phyloP scores from a whole-genome alignment of 2,113 vertebrate genomes.

The Rallus limicola region DNA sequence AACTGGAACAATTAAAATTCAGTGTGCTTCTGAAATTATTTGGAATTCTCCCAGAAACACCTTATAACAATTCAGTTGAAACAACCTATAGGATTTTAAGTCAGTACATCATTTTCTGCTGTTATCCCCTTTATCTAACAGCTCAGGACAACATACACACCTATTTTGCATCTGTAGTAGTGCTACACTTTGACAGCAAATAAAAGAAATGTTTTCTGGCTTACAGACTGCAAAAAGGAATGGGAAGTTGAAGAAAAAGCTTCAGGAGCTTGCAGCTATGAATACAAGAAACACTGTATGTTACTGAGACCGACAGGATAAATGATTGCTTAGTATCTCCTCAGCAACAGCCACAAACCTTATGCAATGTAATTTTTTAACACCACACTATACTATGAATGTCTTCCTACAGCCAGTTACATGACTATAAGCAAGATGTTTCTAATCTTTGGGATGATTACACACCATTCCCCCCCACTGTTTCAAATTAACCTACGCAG shows the following conservation, averaged over 20 bases:
- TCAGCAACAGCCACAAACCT: background rate
- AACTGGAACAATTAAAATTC: background rate
- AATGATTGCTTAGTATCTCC: background rate
- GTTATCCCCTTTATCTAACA: background rate
- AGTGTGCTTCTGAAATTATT: background rate
- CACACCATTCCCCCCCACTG: accelerated
- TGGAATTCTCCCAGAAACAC: too few species aligned
- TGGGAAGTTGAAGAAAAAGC: background rate
- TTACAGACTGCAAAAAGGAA: background rate
- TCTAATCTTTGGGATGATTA: background rate
- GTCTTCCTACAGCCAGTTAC: background rate
- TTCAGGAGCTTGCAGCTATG: background rate
- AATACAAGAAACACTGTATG: background rate
- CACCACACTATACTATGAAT: background rate
- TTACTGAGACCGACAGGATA: background rate
- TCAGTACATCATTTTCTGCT: background rate
- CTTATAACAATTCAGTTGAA: background rate
- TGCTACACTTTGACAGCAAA: background rate
- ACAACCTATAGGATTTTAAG: background rate
- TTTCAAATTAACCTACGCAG: background rate
- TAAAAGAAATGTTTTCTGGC: background rate
- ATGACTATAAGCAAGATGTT: background rate
- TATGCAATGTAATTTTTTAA: background rate
- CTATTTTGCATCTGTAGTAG: background rate
- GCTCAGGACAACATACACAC: accelerated